A percentile compares a stretch with the other conserved stretches of the same genome.
phyloP scores from a whole-genome alignment of 2,797 vertebrate genomes.

The Anas bahamensis region DNA sequence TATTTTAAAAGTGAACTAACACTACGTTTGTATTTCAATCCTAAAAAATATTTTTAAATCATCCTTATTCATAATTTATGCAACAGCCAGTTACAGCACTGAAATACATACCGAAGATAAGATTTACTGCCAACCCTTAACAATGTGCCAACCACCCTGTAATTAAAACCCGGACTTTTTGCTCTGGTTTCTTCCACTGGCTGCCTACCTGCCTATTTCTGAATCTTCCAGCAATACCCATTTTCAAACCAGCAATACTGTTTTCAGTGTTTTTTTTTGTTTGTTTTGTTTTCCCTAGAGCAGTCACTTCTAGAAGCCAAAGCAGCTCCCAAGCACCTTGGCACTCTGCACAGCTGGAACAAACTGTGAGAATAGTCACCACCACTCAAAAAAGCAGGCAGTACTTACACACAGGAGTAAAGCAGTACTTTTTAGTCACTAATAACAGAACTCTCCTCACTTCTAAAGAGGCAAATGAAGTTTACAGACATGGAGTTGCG shows the following conservation, averaged over 20 bases:
- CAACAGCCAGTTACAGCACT: neutral
- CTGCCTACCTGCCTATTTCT: neutral
- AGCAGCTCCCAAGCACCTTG: neutral
- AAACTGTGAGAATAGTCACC: neutral
- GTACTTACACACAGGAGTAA: neutral
- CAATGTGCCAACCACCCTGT: neutral
- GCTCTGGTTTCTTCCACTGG: neutral
- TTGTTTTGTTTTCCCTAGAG: fast-evolving
- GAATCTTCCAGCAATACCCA: neutral
- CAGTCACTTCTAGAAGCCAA: neutral
- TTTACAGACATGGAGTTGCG: neutral
- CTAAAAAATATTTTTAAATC: neutral
- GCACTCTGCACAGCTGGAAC: neutral
- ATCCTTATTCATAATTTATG: neutral
- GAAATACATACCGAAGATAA: fast-evolving
- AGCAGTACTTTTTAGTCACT: neutral
- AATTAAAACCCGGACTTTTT: neutral
- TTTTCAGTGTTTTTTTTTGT: neutral
- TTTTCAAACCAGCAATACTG: neutral
- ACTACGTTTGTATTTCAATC: neutral
- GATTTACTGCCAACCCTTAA: neutral
- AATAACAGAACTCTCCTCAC: neutral
- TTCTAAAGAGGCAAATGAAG: neutral
- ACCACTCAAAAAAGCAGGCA: neutral
- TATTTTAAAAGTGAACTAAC: neutral